These are phyloP conservation scores for Chrysogorgia sp. DNA, from an alignment of 92 coral and sea anemone species.

Conservation along the genomic window DNA sequence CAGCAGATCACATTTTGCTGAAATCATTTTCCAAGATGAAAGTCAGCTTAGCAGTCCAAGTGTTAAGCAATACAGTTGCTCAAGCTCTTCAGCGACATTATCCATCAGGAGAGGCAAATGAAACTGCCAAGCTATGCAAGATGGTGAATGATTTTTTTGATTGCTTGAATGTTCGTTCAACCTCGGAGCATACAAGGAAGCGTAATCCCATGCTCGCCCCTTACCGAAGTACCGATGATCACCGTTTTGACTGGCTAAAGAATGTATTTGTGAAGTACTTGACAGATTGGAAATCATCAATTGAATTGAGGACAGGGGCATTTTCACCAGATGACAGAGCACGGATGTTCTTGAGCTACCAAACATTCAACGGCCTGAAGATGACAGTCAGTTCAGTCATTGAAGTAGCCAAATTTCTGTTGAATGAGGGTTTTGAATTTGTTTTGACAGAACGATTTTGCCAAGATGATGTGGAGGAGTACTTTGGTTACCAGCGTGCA, in stretches of 20 bases:
- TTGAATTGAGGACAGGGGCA: background rate
- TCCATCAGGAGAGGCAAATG: background rate
- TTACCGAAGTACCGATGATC: background rate
- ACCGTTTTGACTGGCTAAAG: background rate
- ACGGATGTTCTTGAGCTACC: background rate
- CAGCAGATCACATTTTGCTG: constrained; percentile 1
- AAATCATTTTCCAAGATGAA: background rate
- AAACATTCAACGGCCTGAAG: background rate
- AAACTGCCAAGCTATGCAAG: background rate
- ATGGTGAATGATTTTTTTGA: background rate
- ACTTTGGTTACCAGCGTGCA: no score
- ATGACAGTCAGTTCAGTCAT: background rate
- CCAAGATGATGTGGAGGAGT: constrained; percentile 24
- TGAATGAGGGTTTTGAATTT: constrained; percentile 16
- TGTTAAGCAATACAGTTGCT: no score
- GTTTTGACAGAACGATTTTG: constrained; percentile 18
- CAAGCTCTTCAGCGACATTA: no score
- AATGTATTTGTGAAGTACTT: background rate
- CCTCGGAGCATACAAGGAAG: constrained; percentile 13
- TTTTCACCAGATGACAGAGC: background rate
- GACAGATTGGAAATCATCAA: background rate
- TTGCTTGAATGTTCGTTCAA: no score
- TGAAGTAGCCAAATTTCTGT: constrained; percentile 7
- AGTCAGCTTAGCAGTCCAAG: background rate
- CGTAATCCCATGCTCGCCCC: constrained; percentile 18